Conservation (phyloP, 2,888 invertebrate species). For the Pachydiplax longipennis region DNA sequence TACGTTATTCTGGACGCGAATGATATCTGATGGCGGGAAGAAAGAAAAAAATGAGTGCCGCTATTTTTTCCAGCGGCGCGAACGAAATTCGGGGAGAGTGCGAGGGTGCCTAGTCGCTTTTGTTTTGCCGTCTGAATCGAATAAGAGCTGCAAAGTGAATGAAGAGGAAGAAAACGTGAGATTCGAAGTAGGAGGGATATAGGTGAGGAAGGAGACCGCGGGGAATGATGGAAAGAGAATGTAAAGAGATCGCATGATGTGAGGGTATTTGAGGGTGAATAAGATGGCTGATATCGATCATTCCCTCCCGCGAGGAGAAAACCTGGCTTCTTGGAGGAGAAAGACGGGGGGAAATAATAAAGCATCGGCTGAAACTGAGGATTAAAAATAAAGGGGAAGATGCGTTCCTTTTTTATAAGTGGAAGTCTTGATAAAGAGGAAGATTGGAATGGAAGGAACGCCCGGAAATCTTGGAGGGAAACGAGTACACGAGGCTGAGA, state of each 20-base stretch:
- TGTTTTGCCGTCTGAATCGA: background rate
- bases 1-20: background rate
- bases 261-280: background rate
- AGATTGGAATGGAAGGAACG: background rate
- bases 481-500: background rate
- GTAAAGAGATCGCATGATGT: background rate
- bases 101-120: background rate
- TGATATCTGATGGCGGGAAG: background rate
- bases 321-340: background rate
- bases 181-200: background rate
- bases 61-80: background rate
- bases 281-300: background rate
- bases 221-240: background rate
- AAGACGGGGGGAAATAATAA: background rate
- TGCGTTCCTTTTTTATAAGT: background rate
- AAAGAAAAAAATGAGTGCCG: background rate
- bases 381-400: background rate
- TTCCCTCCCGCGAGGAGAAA: background rate
- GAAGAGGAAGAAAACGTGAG: background rate
- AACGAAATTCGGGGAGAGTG: background rate
- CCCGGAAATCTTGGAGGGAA: background rate
- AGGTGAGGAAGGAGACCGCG: background rate
- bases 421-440: background rate
- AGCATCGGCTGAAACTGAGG: background rate
- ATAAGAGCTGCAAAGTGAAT: background rate